Conservation (phyloP, 1,140 invertebrate species). For the Tribolium madens region DNA sequence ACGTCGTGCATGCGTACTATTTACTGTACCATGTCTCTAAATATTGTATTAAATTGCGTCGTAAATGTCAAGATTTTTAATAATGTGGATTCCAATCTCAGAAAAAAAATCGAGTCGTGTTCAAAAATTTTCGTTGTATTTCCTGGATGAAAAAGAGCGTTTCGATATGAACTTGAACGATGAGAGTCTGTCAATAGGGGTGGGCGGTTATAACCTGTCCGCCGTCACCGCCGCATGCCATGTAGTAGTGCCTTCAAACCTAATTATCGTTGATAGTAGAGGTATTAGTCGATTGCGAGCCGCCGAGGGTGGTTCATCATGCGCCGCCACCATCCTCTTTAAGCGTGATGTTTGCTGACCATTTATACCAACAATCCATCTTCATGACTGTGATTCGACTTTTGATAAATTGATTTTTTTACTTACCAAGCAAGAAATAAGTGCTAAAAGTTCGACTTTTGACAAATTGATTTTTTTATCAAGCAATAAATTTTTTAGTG, state of each 20-base stretch:
- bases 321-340: conserved; percentile 16
- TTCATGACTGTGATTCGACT: conserved; percentile 16
- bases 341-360: conserved; percentile 6
- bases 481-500: not conserved
- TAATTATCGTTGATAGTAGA: conserved; percentile 41
- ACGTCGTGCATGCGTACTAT: conserved; percentile 36
- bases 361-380: conserved; percentile 2
- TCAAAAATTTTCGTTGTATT: not conserved
- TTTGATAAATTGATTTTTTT: not conserved
- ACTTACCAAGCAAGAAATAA: too few species aligned
- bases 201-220: conserved; percentile 13
- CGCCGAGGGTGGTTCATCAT: conserved; percentile 19
- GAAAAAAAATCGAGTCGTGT: too few species aligned
- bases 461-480: not conserved
- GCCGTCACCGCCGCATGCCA: conserved; percentile 30
- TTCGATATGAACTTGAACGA: not conserved
- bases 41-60: not conserved
- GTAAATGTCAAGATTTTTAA: not conserved
- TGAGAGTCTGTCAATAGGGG: conserved; percentile 14
- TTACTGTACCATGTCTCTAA: not conserved
- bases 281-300: conserved; percentile 39
- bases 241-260: conserved; percentile 36
- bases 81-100: not conserved
- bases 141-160: not conserved
- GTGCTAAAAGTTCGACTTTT: not conserved